These are phyloP conservation scores for Chionomys nivalis DNA, from an alignment of 2,113 vertebrate species.

Conservation along the genomic window DNA sequence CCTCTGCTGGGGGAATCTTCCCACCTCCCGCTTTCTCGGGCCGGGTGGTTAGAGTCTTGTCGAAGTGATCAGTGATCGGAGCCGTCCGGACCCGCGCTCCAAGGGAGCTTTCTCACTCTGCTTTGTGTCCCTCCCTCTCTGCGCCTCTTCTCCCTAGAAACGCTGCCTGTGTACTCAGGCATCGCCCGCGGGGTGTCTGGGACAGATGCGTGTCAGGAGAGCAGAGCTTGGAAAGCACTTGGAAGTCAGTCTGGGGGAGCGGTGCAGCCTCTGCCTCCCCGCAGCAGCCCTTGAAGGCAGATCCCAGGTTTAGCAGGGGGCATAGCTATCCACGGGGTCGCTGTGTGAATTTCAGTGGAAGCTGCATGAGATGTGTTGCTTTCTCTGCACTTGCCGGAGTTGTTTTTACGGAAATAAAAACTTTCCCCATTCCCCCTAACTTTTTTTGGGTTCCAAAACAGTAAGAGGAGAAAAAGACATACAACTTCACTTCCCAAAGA, in stretches of 20 bases:
- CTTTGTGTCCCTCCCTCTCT: not conserved
- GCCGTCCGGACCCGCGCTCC: not conserved
- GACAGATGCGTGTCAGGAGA: slow-evolving; percentile 14
- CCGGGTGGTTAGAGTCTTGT: slow-evolving; percentile 32
- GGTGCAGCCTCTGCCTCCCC: not conserved
- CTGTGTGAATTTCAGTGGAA: not conserved
- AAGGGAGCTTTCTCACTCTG: not conserved
- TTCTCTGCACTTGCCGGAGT: slow-evolving; percentile 63
- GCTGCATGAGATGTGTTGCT: not conserved
- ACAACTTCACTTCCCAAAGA: slow-evolving; percentile 56
- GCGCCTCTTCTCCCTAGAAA: slow-evolving; percentile 19
- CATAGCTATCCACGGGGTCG: not conserved
- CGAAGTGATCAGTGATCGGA: slow-evolving; percentile 18
- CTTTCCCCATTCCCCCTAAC: slow-evolving; percentile 38
- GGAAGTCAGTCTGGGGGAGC: not conserved
- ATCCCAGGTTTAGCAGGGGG: not conserved
- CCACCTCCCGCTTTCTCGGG: slow-evolving; percentile 55
- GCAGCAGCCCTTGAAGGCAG: not conserved
- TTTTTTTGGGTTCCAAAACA: slow-evolving; percentile 57
- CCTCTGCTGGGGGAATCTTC: slow-evolving; percentile 35
- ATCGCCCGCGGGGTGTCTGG: not conserved
- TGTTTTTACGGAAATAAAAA: slow-evolving; percentile 51
- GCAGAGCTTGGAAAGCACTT: not conserved
- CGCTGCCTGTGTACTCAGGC: not conserved
- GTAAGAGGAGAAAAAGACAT: slow-evolving; percentile 24